Evolutionary conservation across 1,140 invertebrate species (phyloP).

Genomic region (Drosophila ficusphila): DNA sequence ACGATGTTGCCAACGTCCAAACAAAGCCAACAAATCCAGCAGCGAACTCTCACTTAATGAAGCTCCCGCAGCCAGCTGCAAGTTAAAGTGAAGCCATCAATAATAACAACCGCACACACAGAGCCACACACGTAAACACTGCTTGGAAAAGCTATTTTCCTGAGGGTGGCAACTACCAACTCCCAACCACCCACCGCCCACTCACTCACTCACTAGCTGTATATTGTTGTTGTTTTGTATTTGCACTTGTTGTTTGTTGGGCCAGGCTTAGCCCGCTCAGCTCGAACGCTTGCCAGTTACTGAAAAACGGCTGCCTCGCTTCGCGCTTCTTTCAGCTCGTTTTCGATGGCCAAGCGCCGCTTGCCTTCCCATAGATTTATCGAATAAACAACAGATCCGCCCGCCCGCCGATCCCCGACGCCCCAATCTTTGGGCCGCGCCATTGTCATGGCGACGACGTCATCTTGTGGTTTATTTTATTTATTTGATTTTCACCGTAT

Average conservation of each 20-base stretch:
- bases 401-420: slow-evolving; percentile 16
- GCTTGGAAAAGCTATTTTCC: slow-evolving; percentile 5
- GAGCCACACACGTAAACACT: slow-evolving; percentile 27
- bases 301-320: slow-evolving; percentile 44
- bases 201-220: slow-evolving; percentile 14
- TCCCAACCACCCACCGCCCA: slow-evolving; percentile 1
- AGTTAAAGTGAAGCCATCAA: slow-evolving; percentile 80
- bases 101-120: slow-evolving; percentile 64
- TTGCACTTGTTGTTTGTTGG: slow-evolving; percentile 10
- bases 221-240: slow-evolving; percentile 9
- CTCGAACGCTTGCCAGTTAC: slow-evolving; percentile 69
- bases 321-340: slow-evolving; percentile 21
- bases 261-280: slow-evolving; percentile 66
- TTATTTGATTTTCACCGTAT: slow-evolving; percentile 73
- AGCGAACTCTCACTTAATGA: slow-evolving; percentile 65
- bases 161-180: not conserved
- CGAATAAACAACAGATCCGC: slow-evolving; percentile 74
- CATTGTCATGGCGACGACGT: slow-evolving; percentile 77
- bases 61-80: slow-evolving; percentile 60
- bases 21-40: slow-evolving; percentile 54
- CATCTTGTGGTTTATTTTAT: slow-evolving; percentile 80
- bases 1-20: slow-evolving; percentile 63
- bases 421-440: slow-evolving; percentile 7
- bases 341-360: slow-evolving; percentile 49
- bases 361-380: slow-evolving; percentile 75